phyloP scores from a whole-genome alignment of 2,888 invertebrate genomes.

The Oxyteleia sp. region DNA sequence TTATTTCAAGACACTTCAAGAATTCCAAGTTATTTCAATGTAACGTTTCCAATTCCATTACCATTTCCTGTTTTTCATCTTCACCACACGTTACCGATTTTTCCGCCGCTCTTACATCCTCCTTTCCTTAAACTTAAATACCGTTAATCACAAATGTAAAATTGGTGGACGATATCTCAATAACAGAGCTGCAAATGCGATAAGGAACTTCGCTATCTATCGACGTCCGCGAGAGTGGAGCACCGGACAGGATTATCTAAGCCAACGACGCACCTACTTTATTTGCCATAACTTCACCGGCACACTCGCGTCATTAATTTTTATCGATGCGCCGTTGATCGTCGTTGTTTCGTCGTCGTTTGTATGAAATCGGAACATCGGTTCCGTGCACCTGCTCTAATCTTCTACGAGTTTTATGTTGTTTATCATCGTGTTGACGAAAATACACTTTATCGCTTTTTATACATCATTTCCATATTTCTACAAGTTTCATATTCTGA shows the following conservation, averaged over 20 bases:
- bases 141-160: background rate
- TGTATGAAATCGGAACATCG: background rate
- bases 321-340: background rate
- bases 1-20: too few species aligned
- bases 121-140: background rate
- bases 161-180: background rate
- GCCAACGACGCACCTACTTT: background rate
- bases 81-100: background rate
- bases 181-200: background rate
- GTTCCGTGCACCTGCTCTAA: background rate
- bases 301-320: background rate
- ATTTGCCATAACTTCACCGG: background rate
- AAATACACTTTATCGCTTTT: too few species aligned
- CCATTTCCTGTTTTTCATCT: background rate
- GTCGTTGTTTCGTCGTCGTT: background rate
- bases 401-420: too few species aligned
- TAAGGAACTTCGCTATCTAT: background rate
- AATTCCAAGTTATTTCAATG: too few species aligned
- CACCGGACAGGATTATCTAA: background rate
- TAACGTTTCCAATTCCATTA: background rate
- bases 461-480: too few species aligned
- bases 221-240: background rate
- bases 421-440: too few species aligned
- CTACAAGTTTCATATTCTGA: too few species aligned
- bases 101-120: background rate